Conservation (phyloP, 2,113 vertebrate species). For the Centropus unirufus region DNA sequence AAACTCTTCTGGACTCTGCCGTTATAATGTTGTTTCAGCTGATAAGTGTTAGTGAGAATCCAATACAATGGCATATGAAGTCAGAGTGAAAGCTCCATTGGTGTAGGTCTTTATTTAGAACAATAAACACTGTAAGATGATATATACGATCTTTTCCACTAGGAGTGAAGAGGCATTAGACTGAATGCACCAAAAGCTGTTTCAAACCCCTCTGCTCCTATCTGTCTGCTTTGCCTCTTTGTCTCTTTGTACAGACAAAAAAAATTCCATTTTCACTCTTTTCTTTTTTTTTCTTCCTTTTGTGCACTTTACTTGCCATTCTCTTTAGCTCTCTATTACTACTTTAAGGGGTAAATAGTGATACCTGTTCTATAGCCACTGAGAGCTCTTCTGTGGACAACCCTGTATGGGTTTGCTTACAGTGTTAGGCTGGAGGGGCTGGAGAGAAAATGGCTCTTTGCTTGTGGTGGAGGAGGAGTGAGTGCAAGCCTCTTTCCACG, state of each 20-base stretch:
- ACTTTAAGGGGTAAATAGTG: background rate
- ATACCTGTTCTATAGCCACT: background rate
- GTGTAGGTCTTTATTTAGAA: slow-evolving; percentile 35
- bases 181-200: slow-evolving; percentile 1
- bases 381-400: slow-evolving; percentile 3
- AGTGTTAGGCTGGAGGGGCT: background rate
- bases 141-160: slow-evolving; percentile 33
- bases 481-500: background rate
- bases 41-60: slow-evolving; percentile 39
- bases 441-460: background rate
- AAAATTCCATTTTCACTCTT: background rate
- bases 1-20: background rate
- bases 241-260: background rate
- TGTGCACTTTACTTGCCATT: slow-evolving; percentile 27
- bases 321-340: slow-evolving; percentile 39
- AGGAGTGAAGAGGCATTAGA: background rate
- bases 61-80: slow-evolving; percentile 18
- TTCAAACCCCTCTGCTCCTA: slow-evolving; percentile 21
- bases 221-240: slow-evolving; percentile 21
- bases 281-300: background rate
- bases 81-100: slow-evolving; percentile 12
- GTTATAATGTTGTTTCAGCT: slow-evolving; percentile 42
- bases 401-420: background rate
- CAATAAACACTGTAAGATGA: slow-evolving; percentile 25
- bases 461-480: background rate